These are phyloP conservation scores for Callocephalon fimbriatum DNA, from an alignment of 2,113 vertebrate species.

Conservation along the genomic window DNA sequence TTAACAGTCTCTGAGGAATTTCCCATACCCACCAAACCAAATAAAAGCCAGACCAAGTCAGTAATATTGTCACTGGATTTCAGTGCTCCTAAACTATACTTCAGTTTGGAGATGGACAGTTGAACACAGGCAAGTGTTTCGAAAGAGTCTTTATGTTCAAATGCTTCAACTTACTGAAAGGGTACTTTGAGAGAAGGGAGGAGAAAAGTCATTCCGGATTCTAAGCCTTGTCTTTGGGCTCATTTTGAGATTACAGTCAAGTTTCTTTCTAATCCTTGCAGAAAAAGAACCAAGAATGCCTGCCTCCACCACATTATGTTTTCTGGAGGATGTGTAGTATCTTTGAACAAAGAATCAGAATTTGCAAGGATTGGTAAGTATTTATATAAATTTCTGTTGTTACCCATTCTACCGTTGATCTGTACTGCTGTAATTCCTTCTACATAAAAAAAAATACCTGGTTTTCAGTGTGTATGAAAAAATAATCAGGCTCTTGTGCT, in stretches of 20 bases:
- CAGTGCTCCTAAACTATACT: not conserved
- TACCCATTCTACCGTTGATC: not conserved
- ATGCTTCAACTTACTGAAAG: not conserved
- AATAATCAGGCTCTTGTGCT: not conserved
- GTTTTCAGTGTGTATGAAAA: not conserved
- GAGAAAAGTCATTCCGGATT: not conserved
- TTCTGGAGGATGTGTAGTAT: not conserved
- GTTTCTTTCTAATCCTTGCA: slow-evolving; percentile 10
- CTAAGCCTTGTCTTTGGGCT: not conserved
- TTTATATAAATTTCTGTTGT: not conserved
- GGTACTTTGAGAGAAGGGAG: not conserved
- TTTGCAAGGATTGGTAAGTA: not conserved
- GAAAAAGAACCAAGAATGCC: not conserved
- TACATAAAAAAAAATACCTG: not conserved
- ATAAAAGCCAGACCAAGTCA: not conserved
- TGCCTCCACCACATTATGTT: not conserved
- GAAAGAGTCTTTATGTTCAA: not conserved
- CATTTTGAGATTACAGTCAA: not conserved
- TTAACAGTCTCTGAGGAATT: not conserved
- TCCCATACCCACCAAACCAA: slow-evolving; percentile 1
- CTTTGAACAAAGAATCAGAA: not conserved
- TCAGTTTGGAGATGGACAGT: not conserved
- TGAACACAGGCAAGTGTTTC: not conserved
- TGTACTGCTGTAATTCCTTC: not conserved
- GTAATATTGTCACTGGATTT: slow-evolving; percentile 6